Evolutionary conservation across 1,140 invertebrate species (phyloP).

Genomic region (Homalodisca vitripennis): DNA sequence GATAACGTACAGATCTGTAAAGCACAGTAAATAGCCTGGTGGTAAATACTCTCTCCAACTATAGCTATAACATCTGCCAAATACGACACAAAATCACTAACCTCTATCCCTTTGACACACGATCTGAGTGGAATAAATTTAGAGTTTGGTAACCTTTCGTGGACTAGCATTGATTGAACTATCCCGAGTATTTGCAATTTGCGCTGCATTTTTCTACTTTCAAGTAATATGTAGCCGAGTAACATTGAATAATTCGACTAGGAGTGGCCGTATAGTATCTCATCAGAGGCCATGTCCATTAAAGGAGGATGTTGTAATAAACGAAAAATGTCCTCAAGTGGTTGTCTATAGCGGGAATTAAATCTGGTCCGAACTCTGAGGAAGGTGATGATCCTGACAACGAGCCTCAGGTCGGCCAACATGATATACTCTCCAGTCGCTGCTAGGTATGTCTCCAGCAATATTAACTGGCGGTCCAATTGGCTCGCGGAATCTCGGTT

Average conservation of each 20-base stretch:
- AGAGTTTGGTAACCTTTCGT: not conserved
- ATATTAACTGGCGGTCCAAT: not conserved
- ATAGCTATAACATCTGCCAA: not conserved
- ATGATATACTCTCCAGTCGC: not conserved
- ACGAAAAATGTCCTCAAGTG: not conserved
- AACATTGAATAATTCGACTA: not conserved
- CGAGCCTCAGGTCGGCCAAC: not conserved
- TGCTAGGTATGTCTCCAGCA: not conserved
- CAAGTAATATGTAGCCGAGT: not conserved
- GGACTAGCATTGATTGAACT: not conserved
- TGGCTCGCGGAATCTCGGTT: not conserved
- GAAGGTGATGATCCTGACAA: not conserved
- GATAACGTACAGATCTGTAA: slow-evolving; percentile 3
- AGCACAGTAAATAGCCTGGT: not conserved
- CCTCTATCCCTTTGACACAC: not conserved
- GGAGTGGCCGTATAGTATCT: not conserved
- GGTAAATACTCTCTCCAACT: not conserved
- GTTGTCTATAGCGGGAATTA: not conserved
- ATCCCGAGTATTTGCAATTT: not conserved
- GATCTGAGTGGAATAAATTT: not conserved
- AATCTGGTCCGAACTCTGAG: not conserved
- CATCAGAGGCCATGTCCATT: not conserved
- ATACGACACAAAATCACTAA: not conserved
- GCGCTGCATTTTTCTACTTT: not conserved
- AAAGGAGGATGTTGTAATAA: not conserved